These are phyloP conservation scores for Julus scanicus DNA, from an alignment of 2,888 invertebrate species.

Conservation along the genomic window DNA sequence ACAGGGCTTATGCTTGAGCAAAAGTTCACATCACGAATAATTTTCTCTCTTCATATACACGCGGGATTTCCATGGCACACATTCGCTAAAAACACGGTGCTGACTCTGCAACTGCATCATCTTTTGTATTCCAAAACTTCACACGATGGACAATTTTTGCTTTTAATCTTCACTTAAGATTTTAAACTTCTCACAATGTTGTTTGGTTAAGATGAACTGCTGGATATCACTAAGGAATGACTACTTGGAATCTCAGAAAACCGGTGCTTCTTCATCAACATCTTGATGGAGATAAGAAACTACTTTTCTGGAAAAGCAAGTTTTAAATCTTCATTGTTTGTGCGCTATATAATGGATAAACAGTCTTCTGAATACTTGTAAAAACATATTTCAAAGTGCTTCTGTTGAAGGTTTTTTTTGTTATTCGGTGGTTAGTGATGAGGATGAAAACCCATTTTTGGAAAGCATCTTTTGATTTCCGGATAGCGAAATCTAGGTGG, in stretches of 20 bases:
- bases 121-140: neutral
- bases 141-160: neutral
- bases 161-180: no score
- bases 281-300: neutral
- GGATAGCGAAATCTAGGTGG: neutral
- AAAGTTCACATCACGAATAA: neutral
- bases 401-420: no score
- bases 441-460: neutral
- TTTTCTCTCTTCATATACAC: neutral
- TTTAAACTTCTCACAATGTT: no score
- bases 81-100: neutral
- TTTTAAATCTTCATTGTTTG: neutral
- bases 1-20: neutral
- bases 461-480: neutral
- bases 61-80: neutral
- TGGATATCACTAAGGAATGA: neutral
- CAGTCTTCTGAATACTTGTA: neutral
- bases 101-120: neutral
- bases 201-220: neutral
- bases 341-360: neutral
- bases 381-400: no score
- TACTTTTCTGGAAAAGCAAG: neutral
- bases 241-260: neutral
- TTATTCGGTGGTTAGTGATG: neutral
- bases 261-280: neutral